Evolutionary conservation across 2,888 invertebrate genomes (phyloP).

Genomic region (Cerastis rubricosa): DNA sequence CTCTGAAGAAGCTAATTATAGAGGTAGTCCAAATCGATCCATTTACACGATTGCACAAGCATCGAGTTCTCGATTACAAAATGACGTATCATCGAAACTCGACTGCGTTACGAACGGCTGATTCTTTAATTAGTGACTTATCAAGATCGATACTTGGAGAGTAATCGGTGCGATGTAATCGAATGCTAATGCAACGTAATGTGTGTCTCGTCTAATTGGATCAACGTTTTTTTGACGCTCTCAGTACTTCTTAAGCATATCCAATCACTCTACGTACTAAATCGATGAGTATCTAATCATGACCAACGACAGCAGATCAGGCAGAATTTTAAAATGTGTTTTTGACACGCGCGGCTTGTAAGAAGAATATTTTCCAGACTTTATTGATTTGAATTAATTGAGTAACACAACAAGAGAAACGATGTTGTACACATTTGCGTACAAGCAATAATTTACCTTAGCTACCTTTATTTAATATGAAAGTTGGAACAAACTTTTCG

Average conservation of each 20-base stretch:
- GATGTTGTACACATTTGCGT: conserved; percentile 2
- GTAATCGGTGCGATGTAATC: conserved; percentile 81
- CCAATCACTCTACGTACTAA: conserved; percentile 22
- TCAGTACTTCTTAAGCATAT: conserved; percentile 43
- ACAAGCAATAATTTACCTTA: conserved; percentile 25
- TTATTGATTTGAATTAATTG: background rate
- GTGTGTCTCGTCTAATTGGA: conserved; percentile 74
- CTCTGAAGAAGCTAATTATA: conserved; percentile 85
- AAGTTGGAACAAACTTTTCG: conserved; percentile 8
- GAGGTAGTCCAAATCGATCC: conserved; percentile 85
- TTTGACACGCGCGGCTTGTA: background rate
- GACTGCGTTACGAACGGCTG: conserved; percentile 69
- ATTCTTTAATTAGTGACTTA: conserved; percentile 85
- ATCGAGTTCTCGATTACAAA: conserved; percentile 84
- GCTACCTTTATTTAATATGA: background rate
- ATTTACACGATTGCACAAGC: conserved; percentile 86
- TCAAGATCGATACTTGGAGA: conserved; percentile 82
- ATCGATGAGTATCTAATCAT: conserved; percentile 9
- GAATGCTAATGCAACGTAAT: conserved; percentile 79
- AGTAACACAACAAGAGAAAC: background rate
- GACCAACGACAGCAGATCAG: background rate
- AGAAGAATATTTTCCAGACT: background rate
- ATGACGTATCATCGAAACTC: conserved; percentile 80
- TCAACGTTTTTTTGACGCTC: conserved; percentile 63
- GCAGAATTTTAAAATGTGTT: background rate